Percentiles rank a stretch among this genome's conserved stretches.
These are phyloP conservation scores for Nannoperca australis DNA, from an alignment of 2,797 vertebrate species.

Conservation along the genomic window DNA sequence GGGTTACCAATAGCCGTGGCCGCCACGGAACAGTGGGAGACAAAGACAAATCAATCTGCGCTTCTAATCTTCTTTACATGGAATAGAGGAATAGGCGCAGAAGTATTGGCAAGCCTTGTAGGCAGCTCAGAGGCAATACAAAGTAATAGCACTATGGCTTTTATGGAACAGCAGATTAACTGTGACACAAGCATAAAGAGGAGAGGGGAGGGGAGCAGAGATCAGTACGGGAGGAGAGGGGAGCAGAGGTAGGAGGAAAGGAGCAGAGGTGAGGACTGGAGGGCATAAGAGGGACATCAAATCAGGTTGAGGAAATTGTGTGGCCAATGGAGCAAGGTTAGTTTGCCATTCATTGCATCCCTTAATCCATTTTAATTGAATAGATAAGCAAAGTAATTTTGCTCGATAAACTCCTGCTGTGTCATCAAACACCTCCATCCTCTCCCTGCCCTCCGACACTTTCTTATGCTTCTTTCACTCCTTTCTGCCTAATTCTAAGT, in stretches of 20 bases:
- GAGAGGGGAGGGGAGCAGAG: conserved; percentile 25
- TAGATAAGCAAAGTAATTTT: conserved; percentile 79
- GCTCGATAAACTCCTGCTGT: conserved; percentile 73
- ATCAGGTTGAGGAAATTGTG: conserved; percentile 59
- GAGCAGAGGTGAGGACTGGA: conserved; percentile 44
- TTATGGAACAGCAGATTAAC: conserved; percentile 69
- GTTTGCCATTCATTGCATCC: conserved; percentile 69
- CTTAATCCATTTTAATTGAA: conserved; percentile 80
- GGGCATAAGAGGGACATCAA: conserved; percentile 43
- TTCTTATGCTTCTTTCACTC: conserved; percentile 25
- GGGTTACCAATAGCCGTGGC: conserved; percentile 75
- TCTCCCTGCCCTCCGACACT: conserved; percentile 44
- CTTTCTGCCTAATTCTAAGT: not conserved
- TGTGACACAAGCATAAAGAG: conserved; percentile 65
- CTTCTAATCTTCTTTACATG: conserved; percentile 75
- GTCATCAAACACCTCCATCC: conserved; percentile 66
- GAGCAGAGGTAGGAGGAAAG: conserved; percentile 14
- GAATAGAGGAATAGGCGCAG: conserved; percentile 48
- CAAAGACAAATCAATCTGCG: conserved; percentile 78
- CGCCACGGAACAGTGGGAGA: conserved; percentile 63
- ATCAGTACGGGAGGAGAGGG: conserved; percentile 13
- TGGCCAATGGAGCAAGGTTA: conserved; percentile 69
- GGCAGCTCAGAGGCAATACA: conserved; percentile 55
- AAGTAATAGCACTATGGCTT: conserved; percentile 56
- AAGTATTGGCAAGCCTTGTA: conserved; percentile 50